Evolutionary conservation across 2,888 invertebrate species (phyloP).

Genomic region (Noctua janthe): DNA sequence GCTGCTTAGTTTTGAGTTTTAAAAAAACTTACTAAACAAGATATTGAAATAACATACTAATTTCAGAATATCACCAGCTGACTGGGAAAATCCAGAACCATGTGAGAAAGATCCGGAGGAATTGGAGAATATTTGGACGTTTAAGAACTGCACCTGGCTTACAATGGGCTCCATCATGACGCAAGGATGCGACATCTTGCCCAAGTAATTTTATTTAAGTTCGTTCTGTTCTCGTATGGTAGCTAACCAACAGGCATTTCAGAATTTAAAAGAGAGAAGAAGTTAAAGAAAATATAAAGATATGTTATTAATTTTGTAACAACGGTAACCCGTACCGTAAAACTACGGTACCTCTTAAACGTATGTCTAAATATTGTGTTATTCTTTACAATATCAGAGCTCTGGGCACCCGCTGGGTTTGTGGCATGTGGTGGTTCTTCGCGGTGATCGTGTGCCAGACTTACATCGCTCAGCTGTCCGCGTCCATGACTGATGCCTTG

Average conservation of each 20-base stretch:
- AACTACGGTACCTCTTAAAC: neutral
- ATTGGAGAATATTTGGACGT: conserved; percentile 96
- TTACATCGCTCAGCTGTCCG: conserved; percentile 98
- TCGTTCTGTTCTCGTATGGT: neutral
- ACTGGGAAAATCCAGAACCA: conserved; percentile 98
- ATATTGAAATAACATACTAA: conserved; percentile 17
- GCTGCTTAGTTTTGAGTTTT: neutral
- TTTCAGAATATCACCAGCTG: conserved; percentile 95
- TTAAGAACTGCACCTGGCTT: conserved; percentile 97
- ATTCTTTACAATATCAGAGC: conserved; percentile 91
- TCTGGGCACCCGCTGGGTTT: conserved; percentile 96
- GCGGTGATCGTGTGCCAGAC: conserved; percentile 97
- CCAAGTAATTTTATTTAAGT: conserved; percentile 91
- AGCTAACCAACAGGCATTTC: neutral
- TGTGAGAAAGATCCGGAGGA: conserved; percentile 96
- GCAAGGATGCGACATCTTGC: conserved; percentile 97
- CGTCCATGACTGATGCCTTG: conserved; percentile 96
- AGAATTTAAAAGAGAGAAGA: neutral
- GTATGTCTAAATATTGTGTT: neutral
- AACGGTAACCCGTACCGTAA: neutral
- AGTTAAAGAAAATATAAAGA: neutral
- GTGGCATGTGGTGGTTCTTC: conserved; percentile 98
- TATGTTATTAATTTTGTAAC: neutral
- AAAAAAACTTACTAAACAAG: neutral
- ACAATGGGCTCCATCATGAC: conserved; percentile 97